Percentiles rank a stretch among this genome's conserved stretches.
These are phyloP conservation scores for Cataglyphis livida DNA, from an alignment of 2,888 invertebrate species.

Conservation along the genomic window DNA sequence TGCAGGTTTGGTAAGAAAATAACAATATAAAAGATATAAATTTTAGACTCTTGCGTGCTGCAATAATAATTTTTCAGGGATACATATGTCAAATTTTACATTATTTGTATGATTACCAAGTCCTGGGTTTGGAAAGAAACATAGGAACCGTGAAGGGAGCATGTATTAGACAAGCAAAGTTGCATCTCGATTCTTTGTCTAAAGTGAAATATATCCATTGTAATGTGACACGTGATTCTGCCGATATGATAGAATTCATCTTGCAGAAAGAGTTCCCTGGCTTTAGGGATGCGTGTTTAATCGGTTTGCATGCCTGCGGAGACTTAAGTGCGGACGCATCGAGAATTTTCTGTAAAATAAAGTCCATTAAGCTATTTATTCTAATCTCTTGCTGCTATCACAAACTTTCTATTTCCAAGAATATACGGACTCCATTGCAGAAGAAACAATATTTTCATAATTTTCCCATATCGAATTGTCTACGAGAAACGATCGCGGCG, in stretches of 20 bases:
- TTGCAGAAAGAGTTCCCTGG: conserved; percentile 85
- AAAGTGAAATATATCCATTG: conserved; percentile 88
- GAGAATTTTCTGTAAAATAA: conserved; percentile 88
- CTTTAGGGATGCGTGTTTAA: conserved; percentile 84
- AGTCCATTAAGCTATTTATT: conserved; percentile 87
- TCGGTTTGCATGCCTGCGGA: conserved; percentile 92
- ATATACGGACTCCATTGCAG: conserved; percentile 44
- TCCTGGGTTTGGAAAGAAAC: conserved; percentile 90
- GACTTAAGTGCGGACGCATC: conserved; percentile 91
- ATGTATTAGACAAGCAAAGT: conserved; percentile 87
- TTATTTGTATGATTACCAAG: conserved; percentile 87
- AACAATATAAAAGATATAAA: conserved; percentile 16
- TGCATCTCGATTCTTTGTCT: conserved; percentile 86
- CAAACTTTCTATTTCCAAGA: conserved; percentile 86
- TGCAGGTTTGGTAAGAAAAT: conserved; percentile 89
- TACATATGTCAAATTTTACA: conserved; percentile 90
- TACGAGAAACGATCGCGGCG: conserved; percentile 84
- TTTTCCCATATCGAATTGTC: conserved; percentile 89
- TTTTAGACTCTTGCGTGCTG: neutral
- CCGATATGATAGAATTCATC: conserved; percentile 84
- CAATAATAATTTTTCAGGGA: conserved; percentile 86
- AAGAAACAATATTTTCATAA: conserved; percentile 86
- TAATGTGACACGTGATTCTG: conserved; percentile 87
- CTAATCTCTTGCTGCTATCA: conserved; percentile 94
- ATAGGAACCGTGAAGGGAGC: conserved; percentile 87